Base-by-base conservation (phyloP, 2,113 vertebrate species). In the Ahaetulla prasina region DNA sequence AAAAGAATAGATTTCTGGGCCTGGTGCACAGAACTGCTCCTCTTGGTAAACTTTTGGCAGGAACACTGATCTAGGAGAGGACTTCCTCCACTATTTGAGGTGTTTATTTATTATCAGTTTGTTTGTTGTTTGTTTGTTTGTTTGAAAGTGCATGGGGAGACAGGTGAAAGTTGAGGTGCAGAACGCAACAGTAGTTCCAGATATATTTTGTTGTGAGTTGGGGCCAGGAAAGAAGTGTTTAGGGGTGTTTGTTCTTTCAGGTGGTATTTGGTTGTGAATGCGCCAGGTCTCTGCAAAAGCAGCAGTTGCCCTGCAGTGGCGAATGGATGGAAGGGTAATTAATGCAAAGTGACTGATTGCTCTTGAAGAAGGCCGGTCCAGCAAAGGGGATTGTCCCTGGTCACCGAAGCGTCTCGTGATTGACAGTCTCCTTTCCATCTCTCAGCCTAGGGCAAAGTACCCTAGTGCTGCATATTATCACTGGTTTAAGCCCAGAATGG, bases 261-360 rank as follows among this genome's bases (percentile, higher is more conserved):
- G 90, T 52, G 90, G 25, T 52, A 74, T 85, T 52, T n/a, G 14
- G 90, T 85, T 6, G 60, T 85, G 89, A 91, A 85, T 96, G 97
- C 95, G 96, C 96, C 97, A 96, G 96, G 91, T 55, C 94, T 60
- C 52, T n/a, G 47, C 49, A 35, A 89, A 87, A 50, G 88, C 90
- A 39, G 87, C 94, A 91, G 95, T 90, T 68, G 92, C 63, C 90
- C 87, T 53, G 68, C 90, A 35, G 90, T n/a, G 54, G 90, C n/a
- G 91, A 43, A 92, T 95, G 96, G 97, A 96, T 45, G 93, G 93
- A 95, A 92, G 96, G 97, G 96, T 98, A 98, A 98, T 98, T 98
- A 98, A 98, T 98, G 98, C 97, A 96, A 97, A 98, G 97, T 98
- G 98, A 98, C 98, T 98, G 98, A 98, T 98, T 97, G 97, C 98